phyloP scores from a whole-genome alignment of 1,140 invertebrate species.

The Lethocerus indicus region DNA sequence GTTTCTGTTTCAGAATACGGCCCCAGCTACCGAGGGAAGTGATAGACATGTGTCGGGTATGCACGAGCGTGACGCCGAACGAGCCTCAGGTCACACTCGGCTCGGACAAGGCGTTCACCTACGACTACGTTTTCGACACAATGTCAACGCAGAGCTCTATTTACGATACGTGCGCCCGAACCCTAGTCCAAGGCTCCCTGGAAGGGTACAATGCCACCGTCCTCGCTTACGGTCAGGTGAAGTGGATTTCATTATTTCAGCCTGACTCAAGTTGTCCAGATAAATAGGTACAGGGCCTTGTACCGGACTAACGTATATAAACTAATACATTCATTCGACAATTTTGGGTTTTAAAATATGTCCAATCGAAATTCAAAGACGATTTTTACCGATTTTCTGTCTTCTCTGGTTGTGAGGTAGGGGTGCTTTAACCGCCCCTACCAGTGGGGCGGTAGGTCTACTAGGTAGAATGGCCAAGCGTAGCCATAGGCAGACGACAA shows the following conservation, averaged over 20 bases:
- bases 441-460: too few relatives aligned
- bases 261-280: too few relatives aligned
- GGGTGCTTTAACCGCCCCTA: too few relatives aligned
- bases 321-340: too few relatives aligned
- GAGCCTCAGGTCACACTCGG: constrained; percentile 87
- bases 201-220: constrained; percentile 92
- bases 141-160: constrained; percentile 59
- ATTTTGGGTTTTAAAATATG: background rate
- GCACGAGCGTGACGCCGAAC: constrained; percentile 69
- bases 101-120: constrained; percentile 90
- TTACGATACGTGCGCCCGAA: constrained; percentile 71
- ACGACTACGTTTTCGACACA: constrained; percentile 87
- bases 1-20: constrained; percentile 78
- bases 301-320: too few relatives aligned
- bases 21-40: constrained; percentile 84
- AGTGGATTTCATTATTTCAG: too few relatives aligned
- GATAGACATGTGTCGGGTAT: constrained; percentile 88
- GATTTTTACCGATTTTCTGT: too few relatives aligned
- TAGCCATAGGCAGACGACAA: too few relatives aligned
- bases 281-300: too few relatives aligned
- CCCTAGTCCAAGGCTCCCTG: constrained; percentile 73
- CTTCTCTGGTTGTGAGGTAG: too few relatives aligned
- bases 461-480: too few relatives aligned
- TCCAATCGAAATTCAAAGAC: too few relatives aligned
- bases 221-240: constrained; percentile 85